Base-by-base conservation (phyloP, 2,888 invertebrate species). In the Salticus scenicus region DNA sequence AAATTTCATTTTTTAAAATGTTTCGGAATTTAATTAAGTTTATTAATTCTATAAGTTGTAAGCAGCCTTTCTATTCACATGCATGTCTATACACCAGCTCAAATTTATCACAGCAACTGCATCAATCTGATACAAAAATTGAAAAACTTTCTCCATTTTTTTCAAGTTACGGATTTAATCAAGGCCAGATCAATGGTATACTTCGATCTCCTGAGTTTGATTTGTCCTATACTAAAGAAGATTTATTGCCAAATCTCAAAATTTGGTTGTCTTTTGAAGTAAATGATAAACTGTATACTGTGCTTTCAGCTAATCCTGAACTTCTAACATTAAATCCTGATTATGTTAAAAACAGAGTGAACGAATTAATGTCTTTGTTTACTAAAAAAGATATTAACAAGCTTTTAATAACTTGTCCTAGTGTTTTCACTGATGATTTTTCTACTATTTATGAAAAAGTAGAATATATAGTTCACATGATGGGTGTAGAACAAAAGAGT, bases 401-500 rank as follows among this genome's bases (percentile, higher is more conserved):
- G 28, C 33, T 87, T 8, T 47, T 87, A 31, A 30, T 64, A 47
- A 81, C 80, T 12, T 77, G 73, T 24, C 87, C 87, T 8, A 64
- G 51, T 67, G 73, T 73, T 30, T 81, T 81, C 37, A 28, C 76
- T 24, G 81, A 87, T 41, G 87, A 87, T 47, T 81, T 80, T 64
- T 1, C 37, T 17, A 42, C 24, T 27, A 33, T 81, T 1, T 30
- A 41, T 14, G 64, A 81, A 33, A 87, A 87, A 57, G 73, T 87
- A 24, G 33, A 69, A 14, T 87, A 87, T 73, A 81, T 87, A 17
- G 69, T 87, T 1, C 63, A 73, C 31, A 41, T 31, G 1, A 87
- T 87, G 87, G 69, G 69, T 31, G 77, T 81, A 33, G 81, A 81
- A 27, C 87, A 87, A 47, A 69, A 76, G 10, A 81, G 81, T 33